Evolutionary conservation across 2,888 invertebrate genomes (phyloP), one percentile per base, ranked within the genome.

Genomic region (Amiota minor): DNA sequence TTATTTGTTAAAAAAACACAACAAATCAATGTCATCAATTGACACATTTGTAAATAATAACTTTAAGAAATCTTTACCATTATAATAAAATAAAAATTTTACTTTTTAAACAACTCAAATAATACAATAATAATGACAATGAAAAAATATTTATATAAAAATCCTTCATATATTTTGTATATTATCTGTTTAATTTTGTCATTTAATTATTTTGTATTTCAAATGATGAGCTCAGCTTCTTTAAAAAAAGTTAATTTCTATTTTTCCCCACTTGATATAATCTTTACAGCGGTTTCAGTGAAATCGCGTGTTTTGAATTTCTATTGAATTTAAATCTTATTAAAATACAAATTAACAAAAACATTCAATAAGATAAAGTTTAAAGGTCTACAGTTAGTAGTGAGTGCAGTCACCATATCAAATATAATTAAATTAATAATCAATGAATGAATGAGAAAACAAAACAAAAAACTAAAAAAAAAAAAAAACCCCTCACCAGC

Each of bases 141-240:
- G 35, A 23, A 23, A 23, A 23, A 1, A 2, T 23, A 23, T 23
- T 23, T 2, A 35, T 35, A 35, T 35, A 56, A 56, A 56, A 20
- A 62, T 62, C 62, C 45, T 62, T 62, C 23, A 62, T 20, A 45
- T 45, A 62, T 62, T 62, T 59, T 20, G 20, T 20, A 10, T 59
- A 12, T 59, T 59, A 14, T 11, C 59, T 16, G 6, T 35, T 35
- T 35, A 35, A 35, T 35, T 35, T 35, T 35, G 35, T 35, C 35
- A 35, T 35, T 35, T 35, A 6, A 35, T 6, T 35, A 35, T 35
- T 35, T 35, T 6, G 35, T 35, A 35, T 35, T 35, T 20, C 45
- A 35, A 11, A 12, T 35, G 62, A 49, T 68, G 50, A 68, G 67
- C 67, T 68, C 67, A 68, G 67, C 67, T 49, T 18, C 23, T 53